Base-by-base conservation (phyloP, 2,888 invertebrate genomes). In the Sabatieria punctata region DNA sequence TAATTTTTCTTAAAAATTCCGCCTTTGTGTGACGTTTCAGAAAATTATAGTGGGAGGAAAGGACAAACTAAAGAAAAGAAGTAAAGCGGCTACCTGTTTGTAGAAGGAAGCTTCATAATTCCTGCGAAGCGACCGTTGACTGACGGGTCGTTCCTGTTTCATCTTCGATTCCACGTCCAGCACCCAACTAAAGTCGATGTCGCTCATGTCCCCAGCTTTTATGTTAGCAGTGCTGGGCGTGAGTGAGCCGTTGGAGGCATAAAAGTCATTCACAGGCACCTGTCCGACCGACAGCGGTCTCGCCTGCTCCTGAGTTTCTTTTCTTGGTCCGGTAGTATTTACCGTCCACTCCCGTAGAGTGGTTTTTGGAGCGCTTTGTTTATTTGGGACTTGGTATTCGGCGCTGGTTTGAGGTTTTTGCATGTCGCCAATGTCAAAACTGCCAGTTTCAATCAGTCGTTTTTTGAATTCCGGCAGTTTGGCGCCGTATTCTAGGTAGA, bases 401-500 rank as follows among this genome's bases (percentile, higher is more conserved):
- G 8, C 30, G 15, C 30, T 30, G 30, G 30, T 30, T 15, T 8
- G 15, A 30, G 8, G 30, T 11, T 30, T 8, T 15, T 11, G 30
- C 22, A 18, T 45, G 18, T 46, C 48, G 2, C 45, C 27, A 43
- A 49, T 24, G 26, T 49, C 47, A 30, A 49, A 49, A 19, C 30
- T 37, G 2, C 49, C 49, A 15, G 49, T 49, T 26, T 49, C 49
- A 27, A 49, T 49, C 18, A 49, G 43, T 18, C 49, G 46, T 26
- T 49, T 49, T 35, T 49, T 49, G 25, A 49, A 49, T 13, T 49
- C 49, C 6, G 49, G 49, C 47, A 49, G 26, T 26, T 25, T 33
- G 13, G 42, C 47, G 24, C 48, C 49, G 47, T 48, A 49, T 21
- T 48, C 49, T 2, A 48, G 26, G 26, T 49, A 49, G 24, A 49